Evolutionary conservation across 1,140 invertebrate species (phyloP).

Genomic region (Wiebesia pumilae): DNA sequence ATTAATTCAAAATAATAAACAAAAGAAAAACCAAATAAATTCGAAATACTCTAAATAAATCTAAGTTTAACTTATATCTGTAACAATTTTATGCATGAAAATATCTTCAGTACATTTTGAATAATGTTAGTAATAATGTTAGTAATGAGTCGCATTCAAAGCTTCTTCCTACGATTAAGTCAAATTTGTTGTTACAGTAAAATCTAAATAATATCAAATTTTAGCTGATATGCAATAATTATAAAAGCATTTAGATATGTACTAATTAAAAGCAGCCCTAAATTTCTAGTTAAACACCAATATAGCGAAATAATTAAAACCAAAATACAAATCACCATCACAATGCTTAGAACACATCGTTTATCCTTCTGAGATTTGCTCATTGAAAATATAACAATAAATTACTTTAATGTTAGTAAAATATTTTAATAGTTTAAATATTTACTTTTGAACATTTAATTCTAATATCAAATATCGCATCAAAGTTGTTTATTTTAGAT

Average conservation of each 20-base stretch:
- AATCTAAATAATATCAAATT: background rate
- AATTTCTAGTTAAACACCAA: background rate
- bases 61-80: too few species aligned
- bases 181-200: background rate
- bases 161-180: too few species aligned
- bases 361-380: background rate
- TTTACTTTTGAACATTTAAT: background rate
- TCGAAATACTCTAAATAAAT: too few species aligned
- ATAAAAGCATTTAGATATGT: background rate
- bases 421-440: too few species aligned
- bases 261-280: background rate
- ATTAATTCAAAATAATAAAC: too few species aligned
- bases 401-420: too few species aligned
- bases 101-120: too few species aligned
- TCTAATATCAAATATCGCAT: background rate
- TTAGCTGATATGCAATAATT: background rate
- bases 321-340: background rate
- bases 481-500: background rate
- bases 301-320: background rate
- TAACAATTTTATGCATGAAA: too few species aligned
- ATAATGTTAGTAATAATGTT: conserved; percentile 6
- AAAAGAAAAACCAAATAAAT: too few species aligned
- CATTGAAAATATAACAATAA: background rate
- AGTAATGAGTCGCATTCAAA: background rate
- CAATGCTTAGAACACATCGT: background rate